Evolutionary conservation across 2,797 vertebrate genomes (phyloP), one percentile per base, ranked within the genome.

Genomic region (Synanceia verrucosa): DNA sequence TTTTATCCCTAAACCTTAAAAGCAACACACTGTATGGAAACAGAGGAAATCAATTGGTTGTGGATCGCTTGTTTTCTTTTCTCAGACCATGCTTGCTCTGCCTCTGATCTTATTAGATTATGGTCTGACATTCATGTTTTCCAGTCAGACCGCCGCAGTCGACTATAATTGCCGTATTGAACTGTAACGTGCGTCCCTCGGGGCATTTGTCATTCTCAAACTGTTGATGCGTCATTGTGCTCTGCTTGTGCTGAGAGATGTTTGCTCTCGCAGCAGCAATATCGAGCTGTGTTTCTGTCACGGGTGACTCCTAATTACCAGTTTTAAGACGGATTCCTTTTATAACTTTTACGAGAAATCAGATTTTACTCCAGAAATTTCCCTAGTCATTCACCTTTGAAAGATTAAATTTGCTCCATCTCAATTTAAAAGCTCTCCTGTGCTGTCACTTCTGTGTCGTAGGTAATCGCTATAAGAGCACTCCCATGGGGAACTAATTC

Each of bases 381-480:
- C 36, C 57, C 50, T 1, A 10, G 65, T 64, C 31, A 13, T 62
- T 70, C 23, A 9, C 47, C 60, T 70, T 23, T 66, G 24, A 70
- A 51, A 66, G 31, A 55, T 65, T 61, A 26, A 6, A 57, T 69
- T 61, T 53, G 1, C 63, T 7, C 39, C 10, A 11, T 57, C 36
- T 70, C 9, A 74, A 10, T 76, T 78, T 18, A 65, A 70, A 68
- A n/a, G 16, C 37, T 47, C 16, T 0, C 16, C 39, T 53, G 14
- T 47, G 26, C 52, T 70, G 31, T 73, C 56, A 70, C 65, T 34
- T 65, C 36, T 60, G 65, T 53, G 71, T 81, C 72, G 19, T 47
- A 59, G 73, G 70, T 87, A 80, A 89, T 92, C 72, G 70, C 86
- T 67, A 46, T 77, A 50, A 85, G 59, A 78, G 60, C 75, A 10